Conservation (phyloP, 2,113 vertebrate species). For the Danionella cerebrum region DNA sequence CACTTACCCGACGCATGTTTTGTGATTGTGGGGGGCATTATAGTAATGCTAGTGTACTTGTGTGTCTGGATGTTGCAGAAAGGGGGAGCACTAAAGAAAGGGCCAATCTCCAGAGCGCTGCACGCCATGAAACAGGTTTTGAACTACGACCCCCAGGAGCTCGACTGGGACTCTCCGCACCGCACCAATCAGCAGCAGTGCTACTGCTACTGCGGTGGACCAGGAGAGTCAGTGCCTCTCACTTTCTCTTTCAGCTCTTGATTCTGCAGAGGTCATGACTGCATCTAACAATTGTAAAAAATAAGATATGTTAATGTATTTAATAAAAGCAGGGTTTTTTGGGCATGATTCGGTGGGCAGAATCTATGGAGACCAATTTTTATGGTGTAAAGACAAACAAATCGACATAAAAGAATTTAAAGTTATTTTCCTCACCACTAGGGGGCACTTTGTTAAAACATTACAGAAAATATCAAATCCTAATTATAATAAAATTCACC, state of each 20-base stretch:
- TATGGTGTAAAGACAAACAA: too few relatives aligned
- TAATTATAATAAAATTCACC: too few relatives aligned
- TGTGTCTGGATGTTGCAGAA: constrained; percentile 64
- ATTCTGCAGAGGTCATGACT: neutral
- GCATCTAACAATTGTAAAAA: too few relatives aligned
- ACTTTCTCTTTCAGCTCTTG: neutral
- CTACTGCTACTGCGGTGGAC: constrained; percentile 92
- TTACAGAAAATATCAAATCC: too few relatives aligned
- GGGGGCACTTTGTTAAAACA: too few relatives aligned
- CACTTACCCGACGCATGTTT: too few relatives aligned
- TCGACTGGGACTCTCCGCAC: constrained; percentile 89
- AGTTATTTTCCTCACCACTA: too few relatives aligned
- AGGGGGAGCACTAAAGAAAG: constrained; percentile 91
- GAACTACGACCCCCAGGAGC: constrained; percentile 76
- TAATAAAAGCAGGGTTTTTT: too few relatives aligned
- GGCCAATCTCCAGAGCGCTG: constrained; percentile 79
- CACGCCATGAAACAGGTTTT: constrained; percentile 88
- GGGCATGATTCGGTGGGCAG: too few relatives aligned
- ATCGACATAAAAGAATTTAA: too few relatives aligned
- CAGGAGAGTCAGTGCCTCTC: constrained; percentile 76
- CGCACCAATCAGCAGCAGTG: constrained; percentile 92
- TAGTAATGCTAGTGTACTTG: neutral
- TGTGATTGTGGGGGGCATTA: neutral
- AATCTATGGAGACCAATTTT: too few relatives aligned
- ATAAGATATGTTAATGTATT: too few relatives aligned